These are phyloP conservation scores for Eupithecia tripunctaria DNA, from an alignment of 2,888 invertebrate species.

Conservation along the genomic window DNA sequence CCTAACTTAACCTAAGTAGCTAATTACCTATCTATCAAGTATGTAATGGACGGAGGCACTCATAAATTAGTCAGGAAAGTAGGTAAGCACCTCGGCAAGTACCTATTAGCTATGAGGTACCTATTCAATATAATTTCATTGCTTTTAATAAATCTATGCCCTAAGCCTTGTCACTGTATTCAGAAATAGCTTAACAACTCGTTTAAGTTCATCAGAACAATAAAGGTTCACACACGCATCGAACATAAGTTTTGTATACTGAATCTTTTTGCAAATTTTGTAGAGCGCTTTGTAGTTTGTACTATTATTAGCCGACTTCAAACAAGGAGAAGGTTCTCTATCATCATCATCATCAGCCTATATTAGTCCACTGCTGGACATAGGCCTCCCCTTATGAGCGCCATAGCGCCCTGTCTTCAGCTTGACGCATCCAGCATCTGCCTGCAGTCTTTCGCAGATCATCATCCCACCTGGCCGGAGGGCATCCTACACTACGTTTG, in stretches of 20 bases:
- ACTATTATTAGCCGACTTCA: too few species aligned
- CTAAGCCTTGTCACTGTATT: not conserved
- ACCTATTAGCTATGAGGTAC: not conserved
- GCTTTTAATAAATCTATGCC: conserved; percentile 28
- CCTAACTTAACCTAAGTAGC: not conserved
- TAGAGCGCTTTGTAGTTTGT: not conserved
- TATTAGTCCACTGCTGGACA: too few species aligned
- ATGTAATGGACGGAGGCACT: not conserved
- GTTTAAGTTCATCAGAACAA: too few species aligned
- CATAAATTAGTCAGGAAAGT: conserved; percentile 3
- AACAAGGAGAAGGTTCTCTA: too few species aligned
- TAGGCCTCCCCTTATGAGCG: too few species aligned
- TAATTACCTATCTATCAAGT: not conserved
- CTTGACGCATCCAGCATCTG: too few species aligned
- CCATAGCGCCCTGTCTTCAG: too few species aligned
- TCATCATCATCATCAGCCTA: too few species aligned
- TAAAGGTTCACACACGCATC: not conserved
- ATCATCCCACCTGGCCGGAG: too few species aligned
- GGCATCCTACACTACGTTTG: too few species aligned
- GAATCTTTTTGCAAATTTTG: not conserved
- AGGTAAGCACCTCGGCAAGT: not conserved
- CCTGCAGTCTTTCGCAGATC: too few species aligned
- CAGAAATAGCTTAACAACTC: conserved; percentile 16
- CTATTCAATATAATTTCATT: conserved; percentile 22
- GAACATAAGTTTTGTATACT: not conserved